phyloP scores from a whole-genome alignment of 2,888 invertebrate genomes.

The Lasioglossum malachurum region DNA sequence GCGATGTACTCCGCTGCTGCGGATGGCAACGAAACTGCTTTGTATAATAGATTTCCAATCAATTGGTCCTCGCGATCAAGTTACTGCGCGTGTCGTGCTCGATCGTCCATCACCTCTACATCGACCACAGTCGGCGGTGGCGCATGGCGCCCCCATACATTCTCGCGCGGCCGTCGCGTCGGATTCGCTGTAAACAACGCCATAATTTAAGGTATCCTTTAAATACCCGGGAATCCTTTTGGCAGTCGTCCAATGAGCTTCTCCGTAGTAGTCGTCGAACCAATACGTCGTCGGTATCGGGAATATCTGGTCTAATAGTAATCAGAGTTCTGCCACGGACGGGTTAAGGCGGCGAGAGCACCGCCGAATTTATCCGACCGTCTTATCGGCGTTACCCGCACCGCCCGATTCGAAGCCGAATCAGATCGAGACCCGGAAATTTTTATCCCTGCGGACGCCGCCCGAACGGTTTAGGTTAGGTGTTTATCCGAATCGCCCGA shows the following conservation, averaged over 20 bases:
- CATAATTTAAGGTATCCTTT: conserved; percentile 6
- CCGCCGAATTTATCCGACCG: neutral
- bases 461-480: neutral
- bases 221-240: neutral
- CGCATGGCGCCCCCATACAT: neutral
- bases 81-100: neutral
- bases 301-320: conserved; percentile 2
- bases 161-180: neutral
- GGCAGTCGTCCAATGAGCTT: neutral
- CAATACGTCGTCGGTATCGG: neutral
- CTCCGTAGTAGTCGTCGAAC: neutral
- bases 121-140: neutral
- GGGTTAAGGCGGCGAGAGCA: neutral
- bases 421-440: neutral
- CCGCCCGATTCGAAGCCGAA: neutral
- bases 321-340: neutral
- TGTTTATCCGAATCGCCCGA: neutral
- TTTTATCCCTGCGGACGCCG: neutral
- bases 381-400: neutral
- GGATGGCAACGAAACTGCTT: neutral
- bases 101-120: neutral
- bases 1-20: neutral
- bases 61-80: neutral
- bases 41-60: conserved; percentile 3
- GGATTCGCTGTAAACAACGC: neutral